Base-by-base conservation (phyloP, 2,113 vertebrate genomes). In the Gambusia holbrooki region DNA sequence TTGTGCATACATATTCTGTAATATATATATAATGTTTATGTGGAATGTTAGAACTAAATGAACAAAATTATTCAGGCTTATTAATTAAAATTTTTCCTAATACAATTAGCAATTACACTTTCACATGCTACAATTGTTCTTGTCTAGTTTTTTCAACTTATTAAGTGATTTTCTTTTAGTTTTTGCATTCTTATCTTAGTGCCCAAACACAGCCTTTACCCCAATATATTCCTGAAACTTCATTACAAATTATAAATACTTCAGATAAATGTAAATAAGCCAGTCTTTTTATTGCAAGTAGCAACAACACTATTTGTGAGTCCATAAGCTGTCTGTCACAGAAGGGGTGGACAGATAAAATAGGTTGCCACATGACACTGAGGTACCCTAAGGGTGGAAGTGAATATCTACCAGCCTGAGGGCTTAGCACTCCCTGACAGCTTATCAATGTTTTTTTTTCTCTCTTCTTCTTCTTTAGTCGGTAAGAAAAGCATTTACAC, bases 381-480 rank as follows among this genome's bases (percentile, higher is more conserved):
- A 85, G 75, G 79, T 64, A 72, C 62, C 66, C 66, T 25, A 13
- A 81, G 70, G 84, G 77, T 79, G 66, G 68, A 71, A 71, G 79
- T 77, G 69, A 79, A 85, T 87, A 87, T 77, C 75, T 61, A 76
- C 81, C 68, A 82, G 76, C 86, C 86, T n/a, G 70, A 74, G 85
- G 85, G 73, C 74, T 78, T 48, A 48, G 51, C 84, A 82, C 80
- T 79, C 73, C 28, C 71, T 84, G 84, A 81, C 87, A 84, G 66
- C 63, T 70, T 82, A 83, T 90, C 84, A 84, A 54, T 66, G 73
- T 42, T 42, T 3, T 4, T 9, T 33, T 5, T 33, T 1, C 66
- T 73, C 8, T 22, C 25, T 51, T 19, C 2, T 32, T 69, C 69
- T 78, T 83, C 77, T 66, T 80, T 32, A 72, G 69, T 79, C 80